Percentiles rank a stretch among this genome's conserved stretches.
These are phyloP conservation scores for Drosophila elegans DNA, from an alignment of 1,140 invertebrate genomes.

Conservation along the genomic window DNA sequence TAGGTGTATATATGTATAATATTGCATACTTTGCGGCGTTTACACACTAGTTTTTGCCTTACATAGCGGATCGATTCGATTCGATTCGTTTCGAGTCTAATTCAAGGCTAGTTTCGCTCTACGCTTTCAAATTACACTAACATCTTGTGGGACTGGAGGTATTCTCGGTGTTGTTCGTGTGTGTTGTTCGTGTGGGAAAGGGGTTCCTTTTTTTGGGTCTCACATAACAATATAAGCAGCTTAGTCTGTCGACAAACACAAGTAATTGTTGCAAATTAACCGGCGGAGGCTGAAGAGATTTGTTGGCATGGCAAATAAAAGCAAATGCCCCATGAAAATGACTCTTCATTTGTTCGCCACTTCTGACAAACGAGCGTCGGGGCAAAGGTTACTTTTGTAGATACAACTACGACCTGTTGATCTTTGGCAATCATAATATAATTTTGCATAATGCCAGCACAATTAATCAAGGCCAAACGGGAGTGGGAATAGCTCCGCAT, in stretches of 20 bases:
- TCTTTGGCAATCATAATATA: constrained; percentile 26
- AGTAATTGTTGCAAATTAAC: constrained; percentile 51
- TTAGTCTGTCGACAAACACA: constrained; percentile 40
- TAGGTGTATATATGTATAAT: constrained; percentile 65
- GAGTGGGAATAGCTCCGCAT: constrained; percentile 20
- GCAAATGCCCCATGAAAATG: constrained; percentile 70
- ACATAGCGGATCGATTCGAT: constrained; percentile 45
- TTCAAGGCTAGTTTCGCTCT: constrained; percentile 73
- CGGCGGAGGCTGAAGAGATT: constrained; percentile 26
- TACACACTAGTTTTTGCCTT: constrained; percentile 65
- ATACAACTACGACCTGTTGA: constrained; percentile 41
- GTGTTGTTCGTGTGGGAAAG: constrained; percentile 4
- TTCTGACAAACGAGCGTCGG: constrained; percentile 62
- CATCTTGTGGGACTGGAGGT: constrained; percentile 62
- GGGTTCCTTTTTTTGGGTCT: not conserved
- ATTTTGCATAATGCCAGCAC: constrained; percentile 55
- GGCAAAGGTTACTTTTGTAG: constrained; percentile 34
- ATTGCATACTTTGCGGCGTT: constrained; percentile 81
- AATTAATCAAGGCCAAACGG: constrained; percentile 64
- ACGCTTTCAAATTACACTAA: constrained; percentile 66
- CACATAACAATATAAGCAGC: constrained; percentile 2
- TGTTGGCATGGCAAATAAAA: constrained; percentile 54
- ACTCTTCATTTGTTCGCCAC: constrained; percentile 56
- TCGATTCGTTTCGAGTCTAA: constrained; percentile 64
- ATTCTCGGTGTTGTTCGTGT: constrained; percentile 52